These are phyloP conservation scores for Athalia rosae DNA, from an alignment of 2,888 invertebrate genomes.

Conservation along the genomic window DNA sequence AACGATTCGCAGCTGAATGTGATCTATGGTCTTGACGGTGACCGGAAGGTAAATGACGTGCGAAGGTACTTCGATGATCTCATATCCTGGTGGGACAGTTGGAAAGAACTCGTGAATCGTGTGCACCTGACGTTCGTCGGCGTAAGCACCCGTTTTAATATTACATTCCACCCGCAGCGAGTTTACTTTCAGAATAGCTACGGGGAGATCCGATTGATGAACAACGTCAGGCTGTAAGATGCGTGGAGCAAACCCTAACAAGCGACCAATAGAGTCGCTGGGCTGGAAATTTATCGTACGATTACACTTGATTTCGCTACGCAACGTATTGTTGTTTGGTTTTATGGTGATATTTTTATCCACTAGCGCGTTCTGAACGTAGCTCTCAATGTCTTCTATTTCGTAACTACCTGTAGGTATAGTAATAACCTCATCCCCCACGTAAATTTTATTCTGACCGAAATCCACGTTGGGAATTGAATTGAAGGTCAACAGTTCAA, in stretches of 20 bases:
- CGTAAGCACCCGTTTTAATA: constrained; percentile 54
- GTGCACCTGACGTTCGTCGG: constrained; percentile 56
- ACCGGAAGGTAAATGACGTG: constrained; percentile 66
- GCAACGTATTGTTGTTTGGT: constrained; percentile 57
- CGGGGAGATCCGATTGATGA: constrained; percentile 60
- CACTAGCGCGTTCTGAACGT: too few species aligned
- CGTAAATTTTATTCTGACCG: too few species aligned
- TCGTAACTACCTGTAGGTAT: too few species aligned
- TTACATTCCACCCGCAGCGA: constrained; percentile 60
- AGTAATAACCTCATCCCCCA: too few species aligned
- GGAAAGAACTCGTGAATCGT: constrained; percentile 66
- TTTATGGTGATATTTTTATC: too few species aligned
- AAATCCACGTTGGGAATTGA: constrained; percentile 60
- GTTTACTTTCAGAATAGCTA: constrained; percentile 63
- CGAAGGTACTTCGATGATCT: constrained; percentile 61
- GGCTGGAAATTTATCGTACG: constrained; percentile 49
- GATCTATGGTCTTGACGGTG: constrained; percentile 39
- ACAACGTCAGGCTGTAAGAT: constrained; percentile 48
- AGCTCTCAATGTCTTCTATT: too few species aligned
- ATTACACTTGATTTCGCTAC: constrained; percentile 53
- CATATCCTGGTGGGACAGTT: constrained; percentile 61
- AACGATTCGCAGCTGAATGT: too few species aligned
- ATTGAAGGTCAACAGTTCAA: constrained; percentile 58
- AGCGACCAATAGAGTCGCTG: constrained; percentile 51
- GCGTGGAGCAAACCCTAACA: constrained; percentile 58